Conservation (phyloP, 2,797 vertebrate species). For the Masticophis lateralis region DNA sequence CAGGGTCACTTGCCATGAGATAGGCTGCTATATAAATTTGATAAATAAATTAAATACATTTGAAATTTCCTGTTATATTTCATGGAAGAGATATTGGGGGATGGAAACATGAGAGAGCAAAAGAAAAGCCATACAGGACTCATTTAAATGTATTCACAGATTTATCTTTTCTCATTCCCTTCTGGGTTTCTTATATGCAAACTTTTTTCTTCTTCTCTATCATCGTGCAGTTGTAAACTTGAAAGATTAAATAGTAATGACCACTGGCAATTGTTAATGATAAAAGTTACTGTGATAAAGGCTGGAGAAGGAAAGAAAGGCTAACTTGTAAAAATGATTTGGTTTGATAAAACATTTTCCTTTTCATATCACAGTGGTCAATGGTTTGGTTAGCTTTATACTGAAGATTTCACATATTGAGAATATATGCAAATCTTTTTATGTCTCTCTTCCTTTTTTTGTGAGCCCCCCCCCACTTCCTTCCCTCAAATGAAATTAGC, state of each 20-base stretch:
- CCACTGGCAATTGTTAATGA: background rate
- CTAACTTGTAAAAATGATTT: constrained; percentile 16
- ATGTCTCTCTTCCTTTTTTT: constrained; percentile 57
- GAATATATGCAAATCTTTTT: constrained; percentile 52
- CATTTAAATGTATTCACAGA: background rate
- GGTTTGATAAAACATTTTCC: constrained; percentile 52
- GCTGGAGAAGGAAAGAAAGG: background rate
- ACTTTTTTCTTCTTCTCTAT: too few species aligned
- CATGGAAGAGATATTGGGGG: background rate
- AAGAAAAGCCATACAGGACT: background rate
- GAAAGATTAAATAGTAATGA: background rate
- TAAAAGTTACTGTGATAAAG: background rate
- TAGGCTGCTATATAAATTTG: background rate
- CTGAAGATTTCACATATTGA: constrained; percentile 56
- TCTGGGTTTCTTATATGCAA: background rate
- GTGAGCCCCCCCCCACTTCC: background rate
- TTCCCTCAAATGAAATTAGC: constrained; percentile 80
- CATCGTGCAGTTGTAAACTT: background rate
- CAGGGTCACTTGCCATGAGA: background rate
- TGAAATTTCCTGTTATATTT: background rate
- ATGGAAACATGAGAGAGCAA: background rate
- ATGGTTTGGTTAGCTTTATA: constrained; percentile 71
- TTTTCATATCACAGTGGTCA: constrained; percentile 37
- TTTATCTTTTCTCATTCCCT: background rate
- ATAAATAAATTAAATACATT: background rate